phyloP scores from a whole-genome alignment of 1,140 invertebrate species.

The Caenorhabditis brenneri region DNA sequence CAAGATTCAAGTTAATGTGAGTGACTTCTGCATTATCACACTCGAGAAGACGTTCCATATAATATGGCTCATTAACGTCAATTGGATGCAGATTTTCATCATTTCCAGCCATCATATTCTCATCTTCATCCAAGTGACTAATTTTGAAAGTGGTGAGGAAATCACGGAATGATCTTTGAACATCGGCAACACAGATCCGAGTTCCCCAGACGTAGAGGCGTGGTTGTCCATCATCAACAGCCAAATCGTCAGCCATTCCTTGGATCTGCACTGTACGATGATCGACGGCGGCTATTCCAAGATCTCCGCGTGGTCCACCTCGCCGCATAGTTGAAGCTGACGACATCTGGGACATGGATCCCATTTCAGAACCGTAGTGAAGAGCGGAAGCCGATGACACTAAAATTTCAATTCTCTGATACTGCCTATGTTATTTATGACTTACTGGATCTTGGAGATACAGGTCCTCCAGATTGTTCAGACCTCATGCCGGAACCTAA shows the following conservation, averaged over 20 bases:
- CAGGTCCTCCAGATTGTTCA: background rate
- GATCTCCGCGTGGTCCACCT: conserved; percentile 8
- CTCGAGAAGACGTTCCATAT: conserved; percentile 63
- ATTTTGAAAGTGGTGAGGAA: conserved; percentile 59
- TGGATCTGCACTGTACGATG: conserved; percentile 46
- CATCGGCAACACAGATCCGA: conserved; percentile 62
- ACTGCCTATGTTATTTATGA: background rate
- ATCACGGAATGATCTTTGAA: conserved; percentile 60
- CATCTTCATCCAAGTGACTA: conserved; percentile 62
- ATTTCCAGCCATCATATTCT: conserved; percentile 57
- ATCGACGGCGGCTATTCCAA: conserved; percentile 40
- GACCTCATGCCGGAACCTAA: background rate
- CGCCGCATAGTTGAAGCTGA: background rate
- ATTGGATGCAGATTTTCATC: conserved; percentile 43
- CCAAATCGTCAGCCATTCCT: conserved; percentile 38
- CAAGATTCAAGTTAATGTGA: conserved; percentile 83
- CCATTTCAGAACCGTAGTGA: conserved; percentile 45
- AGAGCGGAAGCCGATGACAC: conserved; percentile 23
- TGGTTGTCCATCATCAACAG: conserved; percentile 38
- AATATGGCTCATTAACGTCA: conserved; percentile 56
- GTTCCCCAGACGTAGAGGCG: conserved; percentile 66
- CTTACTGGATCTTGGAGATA: conserved; percentile 12
- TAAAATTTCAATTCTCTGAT: background rate
- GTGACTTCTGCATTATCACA: conserved; percentile 21
- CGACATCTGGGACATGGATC: conserved; percentile 2